Evolutionary conservation across 2,888 invertebrate species (phyloP).

Genomic region (Polydesmus complanatus): DNA sequence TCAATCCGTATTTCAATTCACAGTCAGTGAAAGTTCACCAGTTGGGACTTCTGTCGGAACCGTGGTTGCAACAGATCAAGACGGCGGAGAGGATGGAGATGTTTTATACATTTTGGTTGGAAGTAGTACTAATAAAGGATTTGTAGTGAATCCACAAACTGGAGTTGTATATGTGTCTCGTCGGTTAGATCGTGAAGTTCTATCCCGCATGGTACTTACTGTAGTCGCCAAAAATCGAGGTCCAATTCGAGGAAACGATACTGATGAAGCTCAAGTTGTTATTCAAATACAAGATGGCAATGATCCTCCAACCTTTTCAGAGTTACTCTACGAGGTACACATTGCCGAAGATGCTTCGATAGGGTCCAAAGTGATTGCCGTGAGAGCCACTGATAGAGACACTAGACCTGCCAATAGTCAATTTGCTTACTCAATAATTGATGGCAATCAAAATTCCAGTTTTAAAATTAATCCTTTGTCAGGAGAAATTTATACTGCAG

Average conservation of each 20-base stretch:
- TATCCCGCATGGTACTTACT: constrained; percentile 67
- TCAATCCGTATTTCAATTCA: constrained; percentile 79
- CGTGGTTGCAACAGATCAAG: constrained; percentile 77
- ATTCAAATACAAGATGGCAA: constrained; percentile 91
- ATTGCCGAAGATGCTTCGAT: constrained; percentile 64
- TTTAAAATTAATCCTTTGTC: constrained; percentile 77
- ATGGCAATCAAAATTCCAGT: constrained; percentile 64
- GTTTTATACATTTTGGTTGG: constrained; percentile 87
- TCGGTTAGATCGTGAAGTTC: constrained; percentile 57
- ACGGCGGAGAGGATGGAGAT: constrained; percentile 70
- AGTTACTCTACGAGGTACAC: constrained; percentile 57
- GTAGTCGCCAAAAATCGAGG: constrained; percentile 91
- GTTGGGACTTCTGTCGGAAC: constrained; percentile 71
- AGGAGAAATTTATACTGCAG: constrained; percentile 62
- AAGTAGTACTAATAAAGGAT: constrained; percentile 81
- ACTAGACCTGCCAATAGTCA: constrained; percentile 80
- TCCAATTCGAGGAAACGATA: constrained; percentile 84
- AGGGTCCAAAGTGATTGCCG: constrained; percentile 59
- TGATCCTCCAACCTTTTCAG: constrained; percentile 85
- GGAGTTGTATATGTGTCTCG: constrained; percentile 72
- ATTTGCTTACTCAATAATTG: constrained; percentile 76
- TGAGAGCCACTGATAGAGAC: constrained; percentile 81
- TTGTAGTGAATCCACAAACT: constrained; percentile 65
- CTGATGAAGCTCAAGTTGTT: constrained; percentile 85
- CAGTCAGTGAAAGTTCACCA: constrained; percentile 80